Conservation (phyloP, 1,140 invertebrate genomes). For the Ganaspis sp. region DNA sequence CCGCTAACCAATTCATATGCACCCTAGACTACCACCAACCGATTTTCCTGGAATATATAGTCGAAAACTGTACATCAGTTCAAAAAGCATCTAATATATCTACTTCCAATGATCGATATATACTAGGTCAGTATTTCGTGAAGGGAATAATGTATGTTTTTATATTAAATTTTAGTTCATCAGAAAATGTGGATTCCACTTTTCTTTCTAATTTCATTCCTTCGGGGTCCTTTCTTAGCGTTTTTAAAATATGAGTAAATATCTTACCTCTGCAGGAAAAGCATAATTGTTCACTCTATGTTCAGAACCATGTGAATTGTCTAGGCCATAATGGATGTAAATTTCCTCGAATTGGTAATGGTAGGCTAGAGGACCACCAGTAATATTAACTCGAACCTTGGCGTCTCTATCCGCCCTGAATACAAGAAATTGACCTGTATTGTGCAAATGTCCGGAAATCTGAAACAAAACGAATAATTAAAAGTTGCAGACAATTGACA, state of each 20-base stretch:
- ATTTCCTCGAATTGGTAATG: slow-evolving; percentile 95
- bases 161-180: neutral
- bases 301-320: slow-evolving; percentile 92
- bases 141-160: neutral
- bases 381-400: slow-evolving; percentile 92
- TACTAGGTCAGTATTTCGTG: neutral
- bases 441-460: slow-evolving; percentile 91
- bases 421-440: slow-evolving; percentile 93
- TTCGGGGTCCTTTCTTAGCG: no score
- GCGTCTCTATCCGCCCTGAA: slow-evolving; percentile 92
- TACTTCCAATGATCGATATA: slow-evolving; percentile 14
- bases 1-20: slow-evolving; percentile 24
- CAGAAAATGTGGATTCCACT: no score
- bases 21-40: neutral
- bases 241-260: slow-evolving; percentile 27
- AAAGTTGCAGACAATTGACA: no score
- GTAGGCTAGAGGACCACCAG: slow-evolving; percentile 96
- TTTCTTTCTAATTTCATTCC: no score
- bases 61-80: slow-evolving; percentile 23
- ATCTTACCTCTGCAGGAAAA: slow-evolving; percentile 94
- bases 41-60: slow-evolving; percentile 19
- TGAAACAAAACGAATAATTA: slow-evolving; percentile 73
- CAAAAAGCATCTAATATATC: slow-evolving; percentile 13
- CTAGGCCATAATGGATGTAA: slow-evolving; percentile 94
- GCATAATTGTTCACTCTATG: slow-evolving; percentile 94